Base-by-base conservation (phyloP, 2,797 vertebrate genomes). In the Protonibea diacanthus region DNA sequence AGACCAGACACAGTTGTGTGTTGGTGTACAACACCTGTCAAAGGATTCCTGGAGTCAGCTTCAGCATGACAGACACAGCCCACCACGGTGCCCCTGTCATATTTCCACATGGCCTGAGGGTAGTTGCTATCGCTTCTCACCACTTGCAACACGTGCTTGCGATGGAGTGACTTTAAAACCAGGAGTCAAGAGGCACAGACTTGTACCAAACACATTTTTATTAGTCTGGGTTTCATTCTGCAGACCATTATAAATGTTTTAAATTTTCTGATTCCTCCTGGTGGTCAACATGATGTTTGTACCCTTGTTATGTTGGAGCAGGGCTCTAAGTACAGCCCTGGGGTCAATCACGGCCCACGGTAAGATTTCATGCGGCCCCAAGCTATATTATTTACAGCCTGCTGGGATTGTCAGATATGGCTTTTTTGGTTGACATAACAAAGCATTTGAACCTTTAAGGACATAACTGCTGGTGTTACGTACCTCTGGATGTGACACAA, bases 21-120 rank as follows among this genome's bases (percentile, higher is more conserved):
- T 88, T 88, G 57, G 85, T 74, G 80, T 81, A 86, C 74, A 87
- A 81, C 95, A 95, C 94, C 93, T 94, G 95, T 96, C 92, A 91
- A 86, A 80, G 88, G 87, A 93, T 86, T 95, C 92, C 82, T 56
- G 93, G 93, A 94, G 91, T 95, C 91, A 87, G 91, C 90, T 93
- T 95, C 87, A 92, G 88, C 58, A 80, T 80, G 85, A 89, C 88
- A 83, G 88, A 88, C 78, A 10, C 44, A 52, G 78, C 87, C 84
- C 70, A 65, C 80, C 75, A 79, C 20, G 53, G 77, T 81, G 88
- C 88, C 86, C 79, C 87, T 48, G 55, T 86, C 81, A 70, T 92
- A 91, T 86, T 38, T 85, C 78, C 86, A 87, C 80, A 84, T 69
- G 67, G 70, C 58, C 61, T 0, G 20, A 52, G 73, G 48, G 70